phyloP scores from a whole-genome alignment of 1,140 invertebrate genomes.

The Monochamus saltuarius region DNA sequence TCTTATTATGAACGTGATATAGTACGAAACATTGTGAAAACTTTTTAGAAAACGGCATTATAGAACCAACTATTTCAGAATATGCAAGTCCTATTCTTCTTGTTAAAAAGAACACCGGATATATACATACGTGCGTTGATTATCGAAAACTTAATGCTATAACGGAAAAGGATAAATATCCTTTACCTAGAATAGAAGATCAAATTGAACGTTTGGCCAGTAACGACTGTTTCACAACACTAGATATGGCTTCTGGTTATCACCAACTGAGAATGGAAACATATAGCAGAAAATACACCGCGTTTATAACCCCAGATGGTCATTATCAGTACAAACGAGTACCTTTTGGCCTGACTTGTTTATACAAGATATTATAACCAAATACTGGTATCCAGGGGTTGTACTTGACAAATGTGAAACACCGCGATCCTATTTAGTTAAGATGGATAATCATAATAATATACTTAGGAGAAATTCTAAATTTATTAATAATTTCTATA shows the following conservation, averaged over 20 bases:
- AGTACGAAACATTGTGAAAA: not conserved
- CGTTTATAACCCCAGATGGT: conserved; percentile 33
- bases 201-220: conserved; percentile 27
- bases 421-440: no score
- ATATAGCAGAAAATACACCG: conserved; percentile 40
- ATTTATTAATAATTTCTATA: no score
- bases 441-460: no score
- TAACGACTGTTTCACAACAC: conserved; percentile 35
- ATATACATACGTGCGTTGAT: conserved; percentile 38
- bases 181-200: conserved; percentile 36
- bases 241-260: conserved; percentile 36
- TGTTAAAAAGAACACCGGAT: conserved; percentile 39
- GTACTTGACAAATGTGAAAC: no score
- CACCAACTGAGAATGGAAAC: conserved; percentile 42
- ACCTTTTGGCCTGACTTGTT: conserved; percentile 41
- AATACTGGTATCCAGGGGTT: no score
- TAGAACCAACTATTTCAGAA: conserved; percentile 32
- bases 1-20: no score
- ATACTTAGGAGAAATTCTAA: no score
- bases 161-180: conserved; percentile 41
- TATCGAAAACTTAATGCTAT: conserved; percentile 27
- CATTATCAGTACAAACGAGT: conserved; percentile 42
- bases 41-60: not conserved
- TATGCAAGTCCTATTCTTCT: conserved; percentile 53
- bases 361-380: no score